These are phyloP conservation scores for Percopsis transmontana DNA, from an alignment of 2,113 vertebrate species.

Conservation along the genomic window DNA sequence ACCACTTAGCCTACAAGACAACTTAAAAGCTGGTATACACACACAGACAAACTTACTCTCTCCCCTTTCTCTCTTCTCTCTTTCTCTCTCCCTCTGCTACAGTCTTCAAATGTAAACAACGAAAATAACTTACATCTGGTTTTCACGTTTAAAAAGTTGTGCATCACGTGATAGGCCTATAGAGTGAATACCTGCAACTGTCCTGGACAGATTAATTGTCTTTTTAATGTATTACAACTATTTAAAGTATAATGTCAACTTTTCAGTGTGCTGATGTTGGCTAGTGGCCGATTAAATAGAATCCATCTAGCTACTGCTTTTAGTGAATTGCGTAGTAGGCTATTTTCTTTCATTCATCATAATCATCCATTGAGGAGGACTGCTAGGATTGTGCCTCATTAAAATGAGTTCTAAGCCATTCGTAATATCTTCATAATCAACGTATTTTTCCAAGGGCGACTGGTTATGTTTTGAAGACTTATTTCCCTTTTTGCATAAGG, in stretches of 20 bases:
- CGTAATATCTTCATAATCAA: constrained; percentile 74
- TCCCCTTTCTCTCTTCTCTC: neutral
- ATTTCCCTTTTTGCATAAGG: constrained; percentile 73
- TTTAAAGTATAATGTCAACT: neutral
- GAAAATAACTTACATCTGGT: constrained; percentile 86
- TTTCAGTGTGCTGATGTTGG: constrained; percentile 2
- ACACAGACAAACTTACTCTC: neutral
- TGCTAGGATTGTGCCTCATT: constrained; percentile 47
- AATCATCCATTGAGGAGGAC: constrained; percentile 29
- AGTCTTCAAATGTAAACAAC: constrained; percentile 85
- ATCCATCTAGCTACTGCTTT: neutral
- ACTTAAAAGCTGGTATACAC: neutral
- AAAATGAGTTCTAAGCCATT: constrained; percentile 60
- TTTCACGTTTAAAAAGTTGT: constrained; percentile 78
- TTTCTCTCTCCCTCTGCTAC: neutral
- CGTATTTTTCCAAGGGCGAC: constrained; percentile 67
- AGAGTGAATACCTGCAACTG: constrained; percentile 49
- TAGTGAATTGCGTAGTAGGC: constrained; percentile 14
- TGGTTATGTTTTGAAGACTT: constrained; percentile 77
- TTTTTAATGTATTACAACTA: constrained; percentile 1
- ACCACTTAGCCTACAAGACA: neutral
- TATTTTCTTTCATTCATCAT: constrained; percentile 35
- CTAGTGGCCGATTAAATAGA: neutral
- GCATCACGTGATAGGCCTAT: constrained; percentile 38
- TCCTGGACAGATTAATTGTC: constrained; percentile 13